Evolutionary conservation across 2,888 invertebrate species (phyloP).

Genomic region (Athetis lepigone): DNA sequence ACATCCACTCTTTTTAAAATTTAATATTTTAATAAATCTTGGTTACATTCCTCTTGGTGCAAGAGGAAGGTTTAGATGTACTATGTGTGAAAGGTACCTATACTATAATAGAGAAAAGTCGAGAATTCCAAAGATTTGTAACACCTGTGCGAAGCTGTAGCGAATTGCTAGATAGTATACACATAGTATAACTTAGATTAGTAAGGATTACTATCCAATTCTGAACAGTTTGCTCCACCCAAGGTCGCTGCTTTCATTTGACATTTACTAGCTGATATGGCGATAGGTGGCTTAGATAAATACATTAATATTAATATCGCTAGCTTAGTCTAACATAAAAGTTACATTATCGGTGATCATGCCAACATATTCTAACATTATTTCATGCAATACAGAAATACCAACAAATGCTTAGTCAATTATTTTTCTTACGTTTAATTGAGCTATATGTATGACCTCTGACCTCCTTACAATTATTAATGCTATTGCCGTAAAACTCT

Average conservation of each 20-base stretch:
- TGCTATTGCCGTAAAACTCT: conserved; percentile 15
- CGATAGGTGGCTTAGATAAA: conserved; percentile 12
- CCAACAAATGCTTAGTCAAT: background rate
- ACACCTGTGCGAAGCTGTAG: too few species aligned
- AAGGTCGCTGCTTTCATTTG: conserved; percentile 29
- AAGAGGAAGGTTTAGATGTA: too few species aligned
- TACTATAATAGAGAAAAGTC: too few species aligned
- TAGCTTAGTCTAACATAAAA: conserved; percentile 23
- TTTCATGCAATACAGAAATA: conserved; percentile 7
- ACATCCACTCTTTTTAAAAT: too few species aligned
- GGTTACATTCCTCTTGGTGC: too few species aligned
- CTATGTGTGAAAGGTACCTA: too few species aligned
- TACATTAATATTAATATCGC: conserved; percentile 10
- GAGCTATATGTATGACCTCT: conserved; percentile 17
- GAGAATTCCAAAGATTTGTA: too few species aligned
- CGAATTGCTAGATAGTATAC: too few species aligned
- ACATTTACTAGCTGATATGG: conserved; percentile 29
- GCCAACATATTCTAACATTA: conserved; percentile 7
- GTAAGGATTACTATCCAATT: background rate
- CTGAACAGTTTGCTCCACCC: background rate
- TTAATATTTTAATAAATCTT: too few species aligned
- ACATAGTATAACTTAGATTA: too few species aligned
- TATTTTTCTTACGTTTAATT: conserved; percentile 5
- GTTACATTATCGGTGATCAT: conserved; percentile 3
- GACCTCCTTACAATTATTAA: conserved; percentile 36